Base-by-base conservation (phyloP, 1,140 invertebrate species). In the Nixonia krombeini region DNA sequence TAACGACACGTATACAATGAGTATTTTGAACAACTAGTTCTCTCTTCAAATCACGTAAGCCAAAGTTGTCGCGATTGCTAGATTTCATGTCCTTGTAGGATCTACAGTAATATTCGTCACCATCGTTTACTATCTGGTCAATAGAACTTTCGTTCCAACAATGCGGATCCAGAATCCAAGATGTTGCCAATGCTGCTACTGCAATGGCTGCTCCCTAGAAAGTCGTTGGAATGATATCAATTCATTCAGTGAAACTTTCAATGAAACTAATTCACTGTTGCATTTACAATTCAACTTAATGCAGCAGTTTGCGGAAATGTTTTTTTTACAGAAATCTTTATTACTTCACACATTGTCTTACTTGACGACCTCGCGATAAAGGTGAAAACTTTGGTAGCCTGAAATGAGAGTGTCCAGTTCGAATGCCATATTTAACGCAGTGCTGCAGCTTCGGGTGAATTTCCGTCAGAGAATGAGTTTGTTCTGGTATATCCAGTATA, bases 111-210 rank as follows among this genome's bases (percentile, higher is more conserved):
- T 80, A 84, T 0, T 41, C 73, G 15, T 85, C 76, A 3, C 83
- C 84, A 31, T 85, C 84, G 13, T 77, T 75, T 7, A 85, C 25
- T 0, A 85, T 72, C 47, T 80, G 80, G 70, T 85, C 80, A 6
- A 85, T 81, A 3, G 76, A 42, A 16, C 47, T 21, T 46, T 80
- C 74, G 31, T 74, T 78, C 84, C 84, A 85, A 7, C 53, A 74
- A 1, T 65, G 51, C 1, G 84, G 63, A 8, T 80, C 73, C 31
- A 76, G 45, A 4, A 84, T 4, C 1, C 53, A 46, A 2, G 76
- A 72, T 2, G 83, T 80, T n/a, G 76, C 81, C 5, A 81, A 79
- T 6, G 82, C 83, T 13, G 76, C 70, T 45, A 83, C 71, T 17
- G 81, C 78, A 10, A 80, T 68, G n/a, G 81, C 80, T n/a, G 70